Conservation (phyloP, 2,797 vertebrate genomes). For the Takifugu rubripes region DNA sequence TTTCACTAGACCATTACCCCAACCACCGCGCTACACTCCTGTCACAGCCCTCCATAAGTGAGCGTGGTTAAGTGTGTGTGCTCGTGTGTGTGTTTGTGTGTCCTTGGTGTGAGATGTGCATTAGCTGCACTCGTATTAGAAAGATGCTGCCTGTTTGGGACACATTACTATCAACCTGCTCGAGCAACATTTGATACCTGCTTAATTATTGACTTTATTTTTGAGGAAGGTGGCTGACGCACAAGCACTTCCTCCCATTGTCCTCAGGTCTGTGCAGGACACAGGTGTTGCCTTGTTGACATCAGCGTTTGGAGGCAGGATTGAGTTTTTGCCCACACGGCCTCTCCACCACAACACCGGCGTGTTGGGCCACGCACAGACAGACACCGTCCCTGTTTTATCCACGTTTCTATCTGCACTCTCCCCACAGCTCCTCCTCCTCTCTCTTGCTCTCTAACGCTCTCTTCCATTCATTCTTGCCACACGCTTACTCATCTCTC, state of each 20-base stretch:
- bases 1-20: slow-evolving; percentile 74
- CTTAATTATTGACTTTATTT: no score
- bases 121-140: not conserved
- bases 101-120: not conserved
- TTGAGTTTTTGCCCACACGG: no score
- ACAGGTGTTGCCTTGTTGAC: no score
- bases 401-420: not conserved
- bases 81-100: not conserved
- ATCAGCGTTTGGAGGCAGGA: no score
- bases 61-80: slow-evolving; percentile 30
- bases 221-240: no score
- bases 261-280: no score
- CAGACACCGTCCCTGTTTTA: not conserved
- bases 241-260: no score
- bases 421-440: not conserved
- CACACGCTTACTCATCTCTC: slow-evolving; percentile 13
- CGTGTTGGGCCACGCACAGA: no score
- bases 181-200: no score
- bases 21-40: slow-evolving; percentile 48
- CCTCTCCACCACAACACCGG: no score
- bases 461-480: not conserved
- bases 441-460: slow-evolving; percentile 7
- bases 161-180: not conserved
- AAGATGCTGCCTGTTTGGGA: not conserved
- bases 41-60: slow-evolving; percentile 45